Conservation (phyloP, 2,797 vertebrate genomes). For the Parotocinclus haroldoi region DNA sequence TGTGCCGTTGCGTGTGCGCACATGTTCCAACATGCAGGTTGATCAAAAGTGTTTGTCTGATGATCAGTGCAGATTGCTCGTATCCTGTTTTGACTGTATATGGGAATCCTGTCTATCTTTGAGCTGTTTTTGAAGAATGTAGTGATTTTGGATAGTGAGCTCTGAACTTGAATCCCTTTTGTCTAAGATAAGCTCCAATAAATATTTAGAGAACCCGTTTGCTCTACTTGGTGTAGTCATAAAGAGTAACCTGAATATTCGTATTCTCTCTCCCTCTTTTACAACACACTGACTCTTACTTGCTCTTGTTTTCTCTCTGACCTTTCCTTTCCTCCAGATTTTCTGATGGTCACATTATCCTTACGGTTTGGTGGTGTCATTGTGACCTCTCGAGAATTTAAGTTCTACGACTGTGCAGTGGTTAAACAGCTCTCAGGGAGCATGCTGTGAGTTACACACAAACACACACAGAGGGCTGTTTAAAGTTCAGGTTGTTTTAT, state of each 20-base stretch:
- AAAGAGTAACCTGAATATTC: conserved; percentile 5
- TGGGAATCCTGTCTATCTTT: conserved; percentile 1
- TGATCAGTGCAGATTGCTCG: conserved; percentile 45
- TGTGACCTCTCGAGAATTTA: conserved; percentile 79
- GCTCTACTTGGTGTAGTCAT: conserved; percentile 8
- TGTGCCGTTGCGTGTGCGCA: conserved; percentile 5
- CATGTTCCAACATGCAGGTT: conserved; percentile 13
- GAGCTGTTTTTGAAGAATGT: conserved; percentile 36
- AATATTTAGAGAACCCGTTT: conserved; percentile 40
- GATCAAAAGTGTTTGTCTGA: conserved; percentile 48
- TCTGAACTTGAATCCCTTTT: conserved; percentile 24
- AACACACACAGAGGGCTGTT: not conserved
- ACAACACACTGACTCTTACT: not conserved
- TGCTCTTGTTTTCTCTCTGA: conserved; percentile 3
- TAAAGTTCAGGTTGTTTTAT: too few species aligned
- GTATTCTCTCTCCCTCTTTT: conserved; percentile 1
- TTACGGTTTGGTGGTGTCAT: conserved; percentile 80
- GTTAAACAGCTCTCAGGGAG: conserved; percentile 83
- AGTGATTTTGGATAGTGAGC: conserved; percentile 19
- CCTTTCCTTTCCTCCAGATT: conserved; percentile 71
- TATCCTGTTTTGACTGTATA: conserved; percentile 40
- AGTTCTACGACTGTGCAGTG: conserved; percentile 88
- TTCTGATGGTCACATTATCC: conserved; percentile 78
- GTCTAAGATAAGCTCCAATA: conserved; percentile 35
- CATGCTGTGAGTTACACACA: conserved; percentile 80